Evolutionary conservation across 2,888 invertebrate genomes (phyloP).

Genomic region (Nesidiocoris tenuis): DNA sequence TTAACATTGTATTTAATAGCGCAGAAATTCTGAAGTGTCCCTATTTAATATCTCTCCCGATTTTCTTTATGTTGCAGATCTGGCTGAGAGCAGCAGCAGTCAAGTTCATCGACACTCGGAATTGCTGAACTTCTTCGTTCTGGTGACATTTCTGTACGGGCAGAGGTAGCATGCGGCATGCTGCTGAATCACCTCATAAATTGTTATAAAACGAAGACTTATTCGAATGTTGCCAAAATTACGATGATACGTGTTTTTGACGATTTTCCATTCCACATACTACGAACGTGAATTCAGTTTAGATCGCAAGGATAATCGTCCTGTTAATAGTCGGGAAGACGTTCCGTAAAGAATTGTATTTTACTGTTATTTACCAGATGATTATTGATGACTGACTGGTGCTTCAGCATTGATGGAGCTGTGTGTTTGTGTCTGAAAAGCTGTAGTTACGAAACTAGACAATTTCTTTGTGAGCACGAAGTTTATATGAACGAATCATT

Average conservation of each 20-base stretch:
- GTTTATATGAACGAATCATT: too few species aligned
- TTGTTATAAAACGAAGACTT: not conserved
- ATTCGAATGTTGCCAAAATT: constrained; percentile 4
- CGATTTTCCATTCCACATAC: not conserved
- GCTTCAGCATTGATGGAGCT: too few species aligned
- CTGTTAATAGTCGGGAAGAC: not conserved
- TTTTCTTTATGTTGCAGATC: not conserved
- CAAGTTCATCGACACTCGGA: not conserved
- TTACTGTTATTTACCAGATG: too few species aligned
- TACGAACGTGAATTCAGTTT: too few species aligned
- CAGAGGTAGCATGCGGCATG: not conserved
- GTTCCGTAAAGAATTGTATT: too few species aligned
- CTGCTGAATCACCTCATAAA: not conserved
- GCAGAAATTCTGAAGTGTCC: too few species aligned
- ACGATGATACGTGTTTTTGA: not conserved
- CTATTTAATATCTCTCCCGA: not conserved
- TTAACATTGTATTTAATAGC: too few species aligned
- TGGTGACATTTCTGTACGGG: not conserved
- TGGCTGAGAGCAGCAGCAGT: not conserved
- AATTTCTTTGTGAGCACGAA: too few species aligned
- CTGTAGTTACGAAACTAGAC: too few species aligned
- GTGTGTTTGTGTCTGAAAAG: too few species aligned
- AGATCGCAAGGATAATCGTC: not conserved
- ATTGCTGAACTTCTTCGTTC: not conserved
- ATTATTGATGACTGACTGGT: too few species aligned